Conservation (phyloP, 2,113 vertebrate species). For the Anser brachyrhynchus region DNA sequence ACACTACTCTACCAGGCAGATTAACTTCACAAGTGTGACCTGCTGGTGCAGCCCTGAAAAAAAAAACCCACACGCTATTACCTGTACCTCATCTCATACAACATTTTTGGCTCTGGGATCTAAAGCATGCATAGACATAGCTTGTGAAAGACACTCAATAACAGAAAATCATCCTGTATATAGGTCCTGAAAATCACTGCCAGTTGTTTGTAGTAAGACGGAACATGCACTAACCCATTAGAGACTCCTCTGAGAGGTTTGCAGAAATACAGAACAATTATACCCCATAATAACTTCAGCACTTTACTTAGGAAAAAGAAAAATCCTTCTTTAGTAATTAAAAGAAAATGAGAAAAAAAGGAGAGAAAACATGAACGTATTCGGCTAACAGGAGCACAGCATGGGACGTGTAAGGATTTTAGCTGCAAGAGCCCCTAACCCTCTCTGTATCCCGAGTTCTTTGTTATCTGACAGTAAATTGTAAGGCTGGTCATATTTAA, state of each 20-base stretch:
- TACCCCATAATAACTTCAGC: constrained; percentile 69
- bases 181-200: not conserved
- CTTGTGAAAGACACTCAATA: not conserved
- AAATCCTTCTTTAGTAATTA: not conserved
- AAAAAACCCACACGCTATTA: not conserved
- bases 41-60: not conserved
- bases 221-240: not conserved
- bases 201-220: constrained; percentile 1
- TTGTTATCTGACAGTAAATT: constrained; percentile 74
- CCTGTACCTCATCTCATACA: not conserved
- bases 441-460: constrained; percentile 65
- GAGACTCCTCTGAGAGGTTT: constrained; percentile 30
- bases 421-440: constrained; percentile 2
- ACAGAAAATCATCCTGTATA: constrained; percentile 9
- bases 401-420: not conserved
- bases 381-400: constrained; percentile 7
- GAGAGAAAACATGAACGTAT: not conserved
- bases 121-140: not conserved
- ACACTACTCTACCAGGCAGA: constrained; percentile 37
- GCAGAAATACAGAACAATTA: constrained; percentile 49
- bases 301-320: not conserved
- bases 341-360: not conserved
- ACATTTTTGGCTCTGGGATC: not conserved
- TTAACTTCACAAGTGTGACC: constrained; percentile 39
- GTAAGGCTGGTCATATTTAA: constrained; percentile 58